Base-by-base conservation (phyloP, 1,140 invertebrate species). In the Lucilia cuprina region DNA sequence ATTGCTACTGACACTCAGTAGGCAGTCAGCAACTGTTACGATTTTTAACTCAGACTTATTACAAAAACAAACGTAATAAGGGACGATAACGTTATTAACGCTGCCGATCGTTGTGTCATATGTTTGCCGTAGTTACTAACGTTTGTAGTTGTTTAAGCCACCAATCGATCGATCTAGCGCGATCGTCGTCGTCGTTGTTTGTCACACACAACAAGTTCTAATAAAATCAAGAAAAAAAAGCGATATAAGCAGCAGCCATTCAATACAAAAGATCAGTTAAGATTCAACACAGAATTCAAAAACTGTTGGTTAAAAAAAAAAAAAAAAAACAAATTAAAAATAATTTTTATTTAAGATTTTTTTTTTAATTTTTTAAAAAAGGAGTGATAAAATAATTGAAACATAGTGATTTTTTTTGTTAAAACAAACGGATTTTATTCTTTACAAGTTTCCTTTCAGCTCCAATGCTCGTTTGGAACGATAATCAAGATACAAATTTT, bases 391-490 rank as follows among this genome's bases (percentile, higher is more conserved):
- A 80, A 80, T 13, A 47, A 47, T 21, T 49, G 10, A 19, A 12
- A 49, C n/a, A 49, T 25, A 80, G 21, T 41, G 75, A 41, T n/a
- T 41, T 17, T 13, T 17, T 35, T 35, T 0, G 10, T 5, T 2
- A 47, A 49, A 47, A 78, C 3, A 41, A 78, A 50, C 41, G 0
- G 19, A 12, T 5, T 35, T 30, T 30, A 30, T 30, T 30, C 25
- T 30, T 14, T 13, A 12, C 21, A 80, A 80, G n/a, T 21, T 78
- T 47, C 75, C 75, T 78, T 19, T 0, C 75, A 80, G 65, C 65
- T 9, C 87, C 86, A 88, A 89, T 89, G 88, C 86, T 89, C 70
- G 87, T 89, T 84, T 89, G 88, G 88, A 89, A 89, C 86, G 88
- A 89, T 85, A 89, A 89, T 85, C 88, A 89, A 87, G 88, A 89